Evolutionary conservation across 1,140 invertebrate genomes (phyloP), one percentile per base, ranked within the genome.

Genomic region (Tetragnatha versicolor): DNA sequence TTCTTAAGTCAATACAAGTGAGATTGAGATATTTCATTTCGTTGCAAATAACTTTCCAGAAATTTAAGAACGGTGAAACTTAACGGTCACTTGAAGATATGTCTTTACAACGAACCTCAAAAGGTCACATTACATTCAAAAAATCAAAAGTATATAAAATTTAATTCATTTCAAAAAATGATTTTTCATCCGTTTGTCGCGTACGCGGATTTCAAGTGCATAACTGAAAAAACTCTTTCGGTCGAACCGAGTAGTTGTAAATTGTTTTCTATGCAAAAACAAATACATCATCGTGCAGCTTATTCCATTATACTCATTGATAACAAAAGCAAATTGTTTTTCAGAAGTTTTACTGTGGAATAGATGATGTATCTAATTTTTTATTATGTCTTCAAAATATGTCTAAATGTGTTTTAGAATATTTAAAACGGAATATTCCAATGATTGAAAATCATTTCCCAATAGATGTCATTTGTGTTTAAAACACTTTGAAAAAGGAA

Each of bases 131-230:
- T 58, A 35, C n/a, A n/a, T 25, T 7, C 68, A 27, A 27, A 39
- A 4, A 6, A 72, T 27, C 22, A 58, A 29, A 72, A 47, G 42
- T 63, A 20, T 42, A 39, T 72, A 25, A 72, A 72, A 58, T 72
- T 72, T 27, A 39, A 25, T n/a, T 25, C 49, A 27, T 55, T 72
- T 17, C 49, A 51, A 1, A 72, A 72, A 72, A 39, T 72, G 35
- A 29, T 72, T 5, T 72, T 17, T 58, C 51, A 72, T 14, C 33
- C 51, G 25, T 58, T 47, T 58, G 55, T 33, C 33, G 25, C 42
- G 27, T 72, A 55, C 25, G 51, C 68, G 2, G 51, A 58, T 29
- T 55, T 72, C n/a, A 22, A 72, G 42, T 47, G 68, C 20, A n/a
- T 72, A 0, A 72, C 68, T 47, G 12, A 58, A 58, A 72, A 72